phyloP scores from a whole-genome alignment of 2,797 vertebrate species.

The Melanotaenia boesemani region DNA sequence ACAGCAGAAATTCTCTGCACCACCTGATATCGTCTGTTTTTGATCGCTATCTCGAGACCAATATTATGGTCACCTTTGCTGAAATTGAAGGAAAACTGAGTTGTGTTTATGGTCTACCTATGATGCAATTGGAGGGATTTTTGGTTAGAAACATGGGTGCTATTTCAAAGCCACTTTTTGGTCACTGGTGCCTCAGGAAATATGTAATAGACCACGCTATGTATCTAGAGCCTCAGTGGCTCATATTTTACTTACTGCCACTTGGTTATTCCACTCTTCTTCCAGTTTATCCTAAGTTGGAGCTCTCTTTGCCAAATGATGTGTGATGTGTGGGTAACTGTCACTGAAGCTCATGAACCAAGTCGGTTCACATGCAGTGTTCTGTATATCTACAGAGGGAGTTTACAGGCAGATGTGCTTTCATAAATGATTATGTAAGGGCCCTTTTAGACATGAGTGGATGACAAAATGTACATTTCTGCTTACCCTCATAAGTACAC shows the following conservation, averaged over 20 bases:
- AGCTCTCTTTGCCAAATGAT: constrained; percentile 42
- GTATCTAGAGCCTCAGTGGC: constrained; percentile 37
- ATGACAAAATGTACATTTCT: background rate
- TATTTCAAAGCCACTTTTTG: constrained; percentile 36
- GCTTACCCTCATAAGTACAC: background rate
- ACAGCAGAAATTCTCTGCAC: constrained; percentile 76
- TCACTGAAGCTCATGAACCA: constrained; percentile 10
- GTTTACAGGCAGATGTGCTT: background rate
- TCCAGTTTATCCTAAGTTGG: constrained; percentile 36
- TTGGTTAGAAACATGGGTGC: constrained; percentile 27
- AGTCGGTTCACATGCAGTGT: background rate
- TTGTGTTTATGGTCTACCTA: constrained; percentile 54
- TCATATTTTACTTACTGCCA: constrained; percentile 39
- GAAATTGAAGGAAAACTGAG: constrained; percentile 24
- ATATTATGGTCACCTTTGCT: constrained; percentile 23
- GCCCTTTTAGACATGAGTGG: background rate
- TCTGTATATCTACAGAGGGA: constrained; percentile 14
- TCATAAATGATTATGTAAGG: background rate
- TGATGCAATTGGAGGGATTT: constrained; percentile 47
- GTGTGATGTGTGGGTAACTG: constrained; percentile 31
- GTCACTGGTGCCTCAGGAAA: constrained; percentile 46
- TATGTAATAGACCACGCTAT: constrained; percentile 32
- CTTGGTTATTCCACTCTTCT: constrained; percentile 31
- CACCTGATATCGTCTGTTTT: constrained; percentile 82
- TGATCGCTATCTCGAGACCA: constrained; percentile 58